A percentile compares a stretch with the other conserved stretches of the same genome.
Evolutionary conservation across 2,113 vertebrate species (phyloP).

Genomic region (Clarias magur): DNA sequence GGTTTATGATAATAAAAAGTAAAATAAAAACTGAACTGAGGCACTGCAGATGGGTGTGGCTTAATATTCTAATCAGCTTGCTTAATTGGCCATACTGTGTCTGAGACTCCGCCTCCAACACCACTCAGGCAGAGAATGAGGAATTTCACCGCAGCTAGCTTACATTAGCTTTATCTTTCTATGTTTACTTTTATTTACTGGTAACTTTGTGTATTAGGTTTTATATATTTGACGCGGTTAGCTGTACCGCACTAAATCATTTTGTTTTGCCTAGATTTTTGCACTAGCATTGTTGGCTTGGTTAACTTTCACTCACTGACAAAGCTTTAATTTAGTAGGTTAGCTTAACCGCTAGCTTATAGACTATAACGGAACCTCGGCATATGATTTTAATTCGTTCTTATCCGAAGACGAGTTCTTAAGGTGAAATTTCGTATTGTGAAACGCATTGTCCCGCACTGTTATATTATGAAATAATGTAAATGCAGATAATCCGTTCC

Average conservation of each 20-base stretch:
- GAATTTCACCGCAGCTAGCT: neutral
- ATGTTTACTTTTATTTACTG: neutral
- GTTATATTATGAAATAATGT: too few species aligned
- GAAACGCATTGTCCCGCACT: too few species aligned
- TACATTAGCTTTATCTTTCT: neutral
- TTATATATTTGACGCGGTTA: neutral
- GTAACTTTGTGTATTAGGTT: neutral
- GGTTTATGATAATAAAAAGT: too few species aligned
- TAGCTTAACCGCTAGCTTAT: too few species aligned
- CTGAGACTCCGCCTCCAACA: neutral
- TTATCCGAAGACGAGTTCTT: too few species aligned
- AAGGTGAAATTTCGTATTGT: too few species aligned
- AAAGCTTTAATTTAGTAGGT: too few species aligned
- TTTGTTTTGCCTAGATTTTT: neutral
- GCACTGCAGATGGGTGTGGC: neutral
- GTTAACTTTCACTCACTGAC: neutral
- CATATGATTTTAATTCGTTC: too few species aligned
- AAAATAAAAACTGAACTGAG: neutral
- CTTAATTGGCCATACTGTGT: neutral
- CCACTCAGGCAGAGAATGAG: neutral
- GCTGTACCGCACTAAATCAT: neutral
- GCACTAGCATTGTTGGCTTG: neutral
- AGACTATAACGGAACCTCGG: too few species aligned
- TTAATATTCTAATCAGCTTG: neutral
- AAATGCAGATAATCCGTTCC: too few species aligned